Conservation (phyloP, 1,140 invertebrate species). For the Anoplolepis gracilipes region DNA sequence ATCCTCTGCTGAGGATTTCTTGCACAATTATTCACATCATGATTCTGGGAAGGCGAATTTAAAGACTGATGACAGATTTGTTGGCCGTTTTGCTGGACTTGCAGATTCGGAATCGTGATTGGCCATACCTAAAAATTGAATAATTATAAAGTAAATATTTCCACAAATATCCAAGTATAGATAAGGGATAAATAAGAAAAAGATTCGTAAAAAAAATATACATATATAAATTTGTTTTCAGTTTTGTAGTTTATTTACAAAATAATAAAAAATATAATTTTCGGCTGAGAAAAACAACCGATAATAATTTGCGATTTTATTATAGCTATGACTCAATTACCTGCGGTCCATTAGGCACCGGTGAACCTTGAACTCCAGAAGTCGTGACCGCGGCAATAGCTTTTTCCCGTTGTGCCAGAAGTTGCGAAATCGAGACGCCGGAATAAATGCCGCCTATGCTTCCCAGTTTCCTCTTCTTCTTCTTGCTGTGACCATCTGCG, state of each 20-base stretch:
- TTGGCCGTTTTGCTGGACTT: slow-evolving; percentile 80
- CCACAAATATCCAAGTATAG: neutral
- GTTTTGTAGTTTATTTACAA: neutral
- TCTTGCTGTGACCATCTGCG: slow-evolving; percentile 87
- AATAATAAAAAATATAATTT: slow-evolving; percentile 21
- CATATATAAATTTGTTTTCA: neutral
- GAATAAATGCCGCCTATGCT: slow-evolving; percentile 86
- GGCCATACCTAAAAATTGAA: slow-evolving; percentile 81
- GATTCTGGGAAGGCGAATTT: slow-evolving; percentile 79
- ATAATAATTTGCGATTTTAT: slow-evolving; percentile 56
- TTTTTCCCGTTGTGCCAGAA: slow-evolving; percentile 89
- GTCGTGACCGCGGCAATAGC: slow-evolving; percentile 79
- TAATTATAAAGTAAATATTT: slow-evolving; percentile 12
- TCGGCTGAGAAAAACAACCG: neutral
- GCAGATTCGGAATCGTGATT: slow-evolving; percentile 81
- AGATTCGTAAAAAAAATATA: neutral
- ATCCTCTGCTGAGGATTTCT: slow-evolving; percentile 80
- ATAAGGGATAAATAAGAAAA: no score
- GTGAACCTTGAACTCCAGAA: slow-evolving; percentile 77
- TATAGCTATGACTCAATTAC: slow-evolving; percentile 75
- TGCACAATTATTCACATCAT: slow-evolving; percentile 75
- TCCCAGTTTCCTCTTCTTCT: slow-evolving; percentile 89
- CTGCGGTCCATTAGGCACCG: slow-evolving; percentile 81
- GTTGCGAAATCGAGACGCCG: slow-evolving; percentile 89
- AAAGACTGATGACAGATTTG: slow-evolving; percentile 80